Conservation (phyloP, 2,113 vertebrate genomes). For the Thinocorus orbignyianus region DNA sequence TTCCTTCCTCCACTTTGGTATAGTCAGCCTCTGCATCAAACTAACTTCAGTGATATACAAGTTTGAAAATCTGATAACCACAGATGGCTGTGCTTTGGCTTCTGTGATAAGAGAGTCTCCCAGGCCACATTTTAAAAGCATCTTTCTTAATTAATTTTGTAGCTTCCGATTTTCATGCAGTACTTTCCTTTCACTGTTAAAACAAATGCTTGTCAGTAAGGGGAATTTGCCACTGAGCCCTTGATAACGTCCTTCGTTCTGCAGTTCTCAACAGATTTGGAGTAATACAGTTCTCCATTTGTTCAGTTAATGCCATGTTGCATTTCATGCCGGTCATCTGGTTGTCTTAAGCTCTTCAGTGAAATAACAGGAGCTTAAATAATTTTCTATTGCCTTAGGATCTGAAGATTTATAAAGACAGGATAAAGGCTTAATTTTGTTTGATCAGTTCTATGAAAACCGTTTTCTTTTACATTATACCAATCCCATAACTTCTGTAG, state of each 20-base stretch:
- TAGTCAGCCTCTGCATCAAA: neutral
- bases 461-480: slow-evolving; percentile 51
- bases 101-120: neutral
- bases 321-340: slow-evolving; percentile 57
- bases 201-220: slow-evolving; percentile 43
- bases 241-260: slow-evolving; percentile 68
- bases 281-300: slow-evolving; percentile 66
- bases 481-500: slow-evolving; percentile 53
- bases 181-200: slow-evolving; percentile 25
- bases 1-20: neutral
- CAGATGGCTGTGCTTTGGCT: slow-evolving; percentile 10
- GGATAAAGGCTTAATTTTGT: slow-evolving; percentile 60
- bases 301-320: slow-evolving; percentile 58
- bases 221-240: slow-evolving; percentile 40
- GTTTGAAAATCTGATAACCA: slow-evolving; percentile 3
- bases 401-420: slow-evolving; percentile 10
- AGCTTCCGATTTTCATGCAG: neutral
- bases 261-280: slow-evolving; percentile 55
- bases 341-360: slow-evolving; percentile 56
- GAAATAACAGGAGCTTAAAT: slow-evolving; percentile 65
- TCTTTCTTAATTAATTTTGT: slow-evolving; percentile 62
- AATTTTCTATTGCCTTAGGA: slow-evolving; percentile 41
- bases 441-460: slow-evolving; percentile 38
- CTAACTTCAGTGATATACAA: slow-evolving; percentile 16
- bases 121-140: slow-evolving; percentile 14